Percentiles rank a stretch among this genome's conserved stretches.
Evolutionary conservation across 2,888 invertebrate genomes (phyloP).

Genomic region (Thumatha senex): DNA sequence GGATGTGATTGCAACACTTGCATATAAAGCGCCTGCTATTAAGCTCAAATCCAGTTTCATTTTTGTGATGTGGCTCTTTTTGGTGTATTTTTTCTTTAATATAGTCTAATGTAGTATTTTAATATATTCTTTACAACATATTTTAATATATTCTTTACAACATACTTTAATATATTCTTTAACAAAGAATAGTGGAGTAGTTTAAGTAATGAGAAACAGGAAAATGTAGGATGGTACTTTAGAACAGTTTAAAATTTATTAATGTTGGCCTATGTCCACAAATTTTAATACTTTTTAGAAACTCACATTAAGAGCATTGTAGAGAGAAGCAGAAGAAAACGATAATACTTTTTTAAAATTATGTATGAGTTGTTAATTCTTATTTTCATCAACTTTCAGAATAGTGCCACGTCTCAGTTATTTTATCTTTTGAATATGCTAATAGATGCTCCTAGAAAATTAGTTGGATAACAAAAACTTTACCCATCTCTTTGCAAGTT

Average conservation of each 20-base stretch:
- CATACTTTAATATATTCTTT: no score
- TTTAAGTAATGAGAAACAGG: no score
- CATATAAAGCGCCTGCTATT: no score
- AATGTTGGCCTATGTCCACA: conserved; percentile 38
- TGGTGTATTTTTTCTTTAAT: no score
- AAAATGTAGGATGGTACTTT: conserved; percentile 21
- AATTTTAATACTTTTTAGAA: conserved; percentile 19
- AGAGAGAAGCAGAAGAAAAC: neutral
- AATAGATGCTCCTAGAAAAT: conserved; percentile 5
- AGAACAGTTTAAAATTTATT: conserved; percentile 29
- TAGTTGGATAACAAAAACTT: conserved; percentile 36
- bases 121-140: no score
- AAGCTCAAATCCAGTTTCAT: no score
- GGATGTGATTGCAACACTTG: no score
- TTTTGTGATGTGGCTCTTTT: no score
- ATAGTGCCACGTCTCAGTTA: neutral
- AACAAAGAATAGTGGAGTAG: no score
- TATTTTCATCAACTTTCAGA: neutral
- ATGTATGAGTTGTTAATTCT: no score
- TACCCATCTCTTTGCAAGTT: conserved; percentile 40
- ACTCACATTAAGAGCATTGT: conserved; percentile 11
- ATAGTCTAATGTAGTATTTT: no score
- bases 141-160: no score
- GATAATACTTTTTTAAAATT: neutral
- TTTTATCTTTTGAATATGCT: neutral